Evolutionary conservation across 2,888 invertebrate species (phyloP), one percentile per base, ranked within the genome.

Genomic region (Melieria picta): DNA sequence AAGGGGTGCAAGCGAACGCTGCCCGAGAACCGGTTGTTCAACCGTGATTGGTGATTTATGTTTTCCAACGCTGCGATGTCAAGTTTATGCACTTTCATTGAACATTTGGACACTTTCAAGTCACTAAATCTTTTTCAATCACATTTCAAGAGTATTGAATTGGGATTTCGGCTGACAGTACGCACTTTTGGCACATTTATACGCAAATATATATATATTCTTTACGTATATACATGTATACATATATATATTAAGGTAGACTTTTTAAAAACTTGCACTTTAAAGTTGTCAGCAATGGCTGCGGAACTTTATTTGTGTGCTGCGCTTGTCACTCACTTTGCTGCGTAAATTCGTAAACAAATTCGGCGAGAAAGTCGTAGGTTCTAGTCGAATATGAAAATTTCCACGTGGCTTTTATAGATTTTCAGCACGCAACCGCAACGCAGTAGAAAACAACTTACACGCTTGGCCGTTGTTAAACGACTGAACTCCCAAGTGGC

Each of bases 401-500:
- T 73, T 73, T 67, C 78, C 82, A 81, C 82, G 82, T 82, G 80
- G 75, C 77, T 79, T 77, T 74, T 72, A 65, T 48, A 72, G 76
- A 65, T 74, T 72, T 71, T 64, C 62, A 71, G 47, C 73, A 64
- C 30, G 74, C 72, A 79, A 78, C 76, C 78, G 78, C 71, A 60
- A 76, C 68, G 57, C 45, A 64, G 42, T 73, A 61, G 42, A 73
- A 74, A 71, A 69, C 73, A 76, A 76, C 78, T 74, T 69, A 71
- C 47, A 69, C 13, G 60, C 58, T 69, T 71, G 78, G 76, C 75
- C 76, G 74, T 73, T 73, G 62, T 13, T 73, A 64, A 70, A 76
- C 76, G 76, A 79, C 78, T 79, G 68, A 67, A 66, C 68, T 70
- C 47, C 64, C 42, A 11, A 43, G 58, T n/a, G 11, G 42, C 7